Evolutionary conservation across 92 coral and sea anemone species (phyloP).

Genomic region (Pocillopora meandrina): DNA sequence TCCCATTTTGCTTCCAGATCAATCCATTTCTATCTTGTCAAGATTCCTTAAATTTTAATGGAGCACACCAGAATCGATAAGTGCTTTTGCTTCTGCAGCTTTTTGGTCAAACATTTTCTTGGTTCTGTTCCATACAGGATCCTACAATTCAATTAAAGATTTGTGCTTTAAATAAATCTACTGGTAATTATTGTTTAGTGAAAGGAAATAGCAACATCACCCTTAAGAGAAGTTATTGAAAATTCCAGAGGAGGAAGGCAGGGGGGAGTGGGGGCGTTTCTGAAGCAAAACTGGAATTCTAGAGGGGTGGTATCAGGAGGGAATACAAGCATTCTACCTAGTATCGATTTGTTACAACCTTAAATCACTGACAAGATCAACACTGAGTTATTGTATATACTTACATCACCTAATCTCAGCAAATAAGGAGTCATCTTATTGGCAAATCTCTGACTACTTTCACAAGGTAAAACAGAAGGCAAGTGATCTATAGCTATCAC

Average conservation of each 20-base stretch:
- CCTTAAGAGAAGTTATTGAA: too few relatives aligned
- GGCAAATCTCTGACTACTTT: constrained; percentile 80
- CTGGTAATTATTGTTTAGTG: too few relatives aligned
- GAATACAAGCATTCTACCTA: too few relatives aligned
- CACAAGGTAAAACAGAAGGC: constrained; percentile 85
- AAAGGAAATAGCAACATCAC: too few relatives aligned
- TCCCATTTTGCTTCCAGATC: too few relatives aligned
- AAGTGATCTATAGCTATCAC: constrained; percentile 82
- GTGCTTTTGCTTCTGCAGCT: constrained; percentile 48
- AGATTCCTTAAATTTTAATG: not conserved
- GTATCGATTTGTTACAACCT: too few relatives aligned
- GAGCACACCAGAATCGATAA: not conserved
- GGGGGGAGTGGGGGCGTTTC: too few relatives aligned
- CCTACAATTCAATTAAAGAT: constrained; percentile 9
- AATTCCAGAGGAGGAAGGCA: too few relatives aligned
- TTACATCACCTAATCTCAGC: constrained; percentile 58
- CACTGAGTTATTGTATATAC: not conserved
- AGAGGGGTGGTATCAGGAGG: not conserved
- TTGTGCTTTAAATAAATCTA: too few relatives aligned
- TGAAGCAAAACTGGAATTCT: not conserved
- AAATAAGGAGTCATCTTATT: constrained; percentile 73
- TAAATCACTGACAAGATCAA: too few relatives aligned
- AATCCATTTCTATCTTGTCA: not conserved
- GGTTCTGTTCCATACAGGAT: constrained; percentile 65
- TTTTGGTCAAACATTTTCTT: constrained; percentile 55